Evolutionary conservation across 1,140 invertebrate genomes (phyloP), one percentile per base, ranked within the genome.

Genomic region (Araneus ventricosus): DNA sequence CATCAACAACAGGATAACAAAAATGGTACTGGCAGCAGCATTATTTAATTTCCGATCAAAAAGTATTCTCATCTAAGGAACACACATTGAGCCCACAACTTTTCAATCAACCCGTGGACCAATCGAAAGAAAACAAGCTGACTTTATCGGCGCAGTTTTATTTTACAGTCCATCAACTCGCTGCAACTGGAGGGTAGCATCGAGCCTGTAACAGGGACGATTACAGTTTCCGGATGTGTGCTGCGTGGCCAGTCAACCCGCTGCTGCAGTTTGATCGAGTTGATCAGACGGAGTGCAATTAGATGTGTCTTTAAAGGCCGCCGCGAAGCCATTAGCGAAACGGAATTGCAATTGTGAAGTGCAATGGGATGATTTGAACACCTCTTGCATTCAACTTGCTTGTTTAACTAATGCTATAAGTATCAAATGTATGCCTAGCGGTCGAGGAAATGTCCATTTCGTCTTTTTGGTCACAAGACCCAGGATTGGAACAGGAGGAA

Each of bases 211-310:
- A 37, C 70, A 75, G 70, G 27, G 82, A 84, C 82, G 39, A 84
- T 84, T 84, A 84, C 82, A 2, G n/a, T 27, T 84, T 52, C 82
- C 39, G 82, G 82, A 84, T 75, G 10, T 75, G 20, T 22, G 30
- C 30, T 34, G 70, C 70, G 14, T 34, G 30, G 70, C 1, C 79
- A 41, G 79, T 82, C 41, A 45, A 39, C 79, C 41, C 45, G 41
- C 41, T 84, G 41, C 39, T 52, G 52, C n/a, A 30, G 41, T 52
- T 84, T 84, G 82, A 84, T 52, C 41, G 45, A 84, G 45, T 84
- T 84, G 39, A 84, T 84, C 82, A 37, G 70, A 52, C 82, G 22
- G 45, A 84, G 82, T 84, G 82, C 82, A 84, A 84, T 84, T 84
- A 84, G 82, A 84, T 84, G 82, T 57, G 45, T 84, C 82, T 57